Evolutionary conservation across 2,113 vertebrate species (phyloP), one percentile per base, ranked within the genome.

Genomic region (Paramisgurnus dabryanus): DNA sequence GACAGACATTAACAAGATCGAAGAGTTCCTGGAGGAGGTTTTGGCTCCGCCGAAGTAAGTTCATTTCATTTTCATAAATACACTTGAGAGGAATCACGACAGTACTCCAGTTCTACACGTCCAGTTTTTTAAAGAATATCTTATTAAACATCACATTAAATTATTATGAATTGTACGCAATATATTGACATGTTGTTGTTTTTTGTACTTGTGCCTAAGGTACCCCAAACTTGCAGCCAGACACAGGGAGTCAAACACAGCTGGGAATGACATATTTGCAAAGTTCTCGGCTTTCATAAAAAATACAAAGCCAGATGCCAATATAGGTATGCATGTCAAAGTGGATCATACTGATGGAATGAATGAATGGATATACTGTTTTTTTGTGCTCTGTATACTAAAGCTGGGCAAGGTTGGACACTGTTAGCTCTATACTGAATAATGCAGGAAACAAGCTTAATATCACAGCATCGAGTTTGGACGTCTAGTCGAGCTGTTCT

Each of bases 271-370:
- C 88, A 98, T 99, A 53, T 99, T 99, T 77, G 94, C 97, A 87
- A 99, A 96, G 91, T 99, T 99, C 92, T 99, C 98, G 13, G 96
- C 98, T 13, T 99, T 94, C 90, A 98, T 99, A 87, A 99, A 99
- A 89, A 99, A 98, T 90, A 97, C 96, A 65, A 96, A 94, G 83
- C 92, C 92, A 81, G 95, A 96, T 80, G 93, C 93, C 88, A 99
- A 99, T 65, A 87, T 91, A 1, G 94, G 98, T 99, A 89, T 93
- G 93, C 89, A 69, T 76, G 80, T 82, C 84, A 72, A 80, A 67
- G 34, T 69, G 53, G 77, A 85, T 85, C 80, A 76, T 66, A 67
- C 75, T 77, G 75, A 61, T 70, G 80, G 55, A 80, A 71, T 77
- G 68, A 67, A 82, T 79, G 60, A 85, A 80, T 85, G 80, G 53